Conservation (phyloP, 2,113 vertebrate genomes). For the Takifugu flavidus region DNA sequence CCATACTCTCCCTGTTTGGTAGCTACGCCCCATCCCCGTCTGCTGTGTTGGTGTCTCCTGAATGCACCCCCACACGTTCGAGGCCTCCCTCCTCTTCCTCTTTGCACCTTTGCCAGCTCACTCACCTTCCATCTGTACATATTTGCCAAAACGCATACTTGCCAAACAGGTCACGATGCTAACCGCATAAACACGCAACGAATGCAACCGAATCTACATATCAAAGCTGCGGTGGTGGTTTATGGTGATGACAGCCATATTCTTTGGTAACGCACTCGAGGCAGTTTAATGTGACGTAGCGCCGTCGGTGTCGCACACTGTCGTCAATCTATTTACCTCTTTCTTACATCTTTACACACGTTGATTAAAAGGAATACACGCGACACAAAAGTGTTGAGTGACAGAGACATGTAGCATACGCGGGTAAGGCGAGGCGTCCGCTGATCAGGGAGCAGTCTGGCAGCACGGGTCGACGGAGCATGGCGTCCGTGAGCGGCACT, state of each 20-base stretch:
- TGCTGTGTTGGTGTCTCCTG: conserved; percentile 45
- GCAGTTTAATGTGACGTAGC: conserved; percentile 26
- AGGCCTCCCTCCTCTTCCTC: conserved; percentile 23
- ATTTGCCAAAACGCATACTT: conserved; percentile 36
- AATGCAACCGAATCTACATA: conserved; percentile 49
- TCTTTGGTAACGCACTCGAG: conserved; percentile 23
- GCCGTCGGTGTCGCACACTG: conserved; percentile 38
- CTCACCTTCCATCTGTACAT: conserved; percentile 24
- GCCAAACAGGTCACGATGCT: conserved; percentile 43
- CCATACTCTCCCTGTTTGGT: conserved; percentile 15
- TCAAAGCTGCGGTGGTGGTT: conserved; percentile 36
- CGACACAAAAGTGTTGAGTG: neutral
- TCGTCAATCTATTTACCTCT: conserved; percentile 45
- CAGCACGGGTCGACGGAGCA: conserved; percentile 62
- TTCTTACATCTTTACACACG: conserved; percentile 23
- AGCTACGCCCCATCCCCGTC: conserved; percentile 29
- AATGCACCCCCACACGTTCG: conserved; percentile 43
- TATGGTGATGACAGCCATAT: conserved; percentile 54
- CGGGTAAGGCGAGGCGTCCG: conserved; percentile 12
- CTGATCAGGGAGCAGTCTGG: conserved; percentile 50
- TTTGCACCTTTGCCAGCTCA: conserved; percentile 12
- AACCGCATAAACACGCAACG: conserved; percentile 19
- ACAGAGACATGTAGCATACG: conserved; percentile 28
- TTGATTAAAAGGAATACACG: conserved; percentile 4
- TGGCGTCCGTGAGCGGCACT: conserved; percentile 72